Percentiles rank a stretch among this genome's conserved stretches.
Conservation (phyloP, 2,113 vertebrate species). For the Glaucidium brasilianum region DNA sequence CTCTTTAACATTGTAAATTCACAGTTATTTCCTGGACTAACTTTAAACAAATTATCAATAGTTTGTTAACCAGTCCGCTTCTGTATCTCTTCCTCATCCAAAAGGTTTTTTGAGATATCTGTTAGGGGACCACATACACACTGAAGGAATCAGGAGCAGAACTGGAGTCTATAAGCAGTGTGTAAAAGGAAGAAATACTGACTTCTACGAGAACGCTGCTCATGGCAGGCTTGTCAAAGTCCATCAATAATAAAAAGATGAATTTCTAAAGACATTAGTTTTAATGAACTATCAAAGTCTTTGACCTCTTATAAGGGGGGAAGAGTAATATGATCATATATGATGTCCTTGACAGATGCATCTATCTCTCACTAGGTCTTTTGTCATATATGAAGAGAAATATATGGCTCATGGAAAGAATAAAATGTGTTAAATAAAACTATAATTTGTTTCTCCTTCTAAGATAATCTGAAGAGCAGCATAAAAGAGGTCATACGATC, state of each 20-base stretch:
- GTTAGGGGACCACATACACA: background rate
- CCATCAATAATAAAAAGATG: background rate
- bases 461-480: conserved; percentile 67
- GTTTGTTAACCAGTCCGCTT: background rate
- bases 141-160: background rate
- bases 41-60: background rate
- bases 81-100: background rate
- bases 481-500: conserved; percentile 49
- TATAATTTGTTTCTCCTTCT: conserved; percentile 16
- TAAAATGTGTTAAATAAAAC: background rate
- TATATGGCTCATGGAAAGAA: conserved; percentile 23
- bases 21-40: background rate
- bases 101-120: background rate
- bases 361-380: conserved; percentile 15
- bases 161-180: background rate
- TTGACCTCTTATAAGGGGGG: background rate
- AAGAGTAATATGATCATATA: conserved; percentile 4
- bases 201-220: background rate
- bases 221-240: background rate
- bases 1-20: background rate
- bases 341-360: background rate
- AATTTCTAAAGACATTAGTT: background rate
- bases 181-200: background rate
- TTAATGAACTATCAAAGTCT: background rate
- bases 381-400: conserved; percentile 13